These are phyloP conservation scores for Pampus argenteus DNA, from an alignment of 2,797 vertebrate genomes.

Conservation along the genomic window DNA sequence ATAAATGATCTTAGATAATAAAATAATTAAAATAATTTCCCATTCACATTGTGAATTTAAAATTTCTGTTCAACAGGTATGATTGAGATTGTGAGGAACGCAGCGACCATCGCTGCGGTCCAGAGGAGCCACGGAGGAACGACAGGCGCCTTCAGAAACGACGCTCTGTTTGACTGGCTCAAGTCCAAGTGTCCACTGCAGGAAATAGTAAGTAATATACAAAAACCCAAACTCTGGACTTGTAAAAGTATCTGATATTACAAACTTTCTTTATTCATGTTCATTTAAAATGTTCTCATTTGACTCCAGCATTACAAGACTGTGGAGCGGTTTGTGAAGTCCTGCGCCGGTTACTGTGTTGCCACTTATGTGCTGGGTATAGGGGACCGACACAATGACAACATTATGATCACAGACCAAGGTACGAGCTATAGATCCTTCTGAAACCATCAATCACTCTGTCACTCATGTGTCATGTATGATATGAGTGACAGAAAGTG, in stretches of 20 bases:
- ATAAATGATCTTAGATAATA: not conserved
- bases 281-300: conserved; percentile 1
- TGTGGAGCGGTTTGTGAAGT: conserved; percentile 85
- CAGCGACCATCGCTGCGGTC: conserved; percentile 82
- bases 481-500: not conserved
- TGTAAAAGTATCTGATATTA: too few relatives aligned
- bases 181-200: conserved; percentile 79
- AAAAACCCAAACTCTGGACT: not conserved
- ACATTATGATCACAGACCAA: conserved; percentile 88
- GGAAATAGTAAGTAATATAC: conserved; percentile 78
- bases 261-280: not conserved
- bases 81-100: conserved; percentile 86
- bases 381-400: conserved; percentile 89
- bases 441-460: not conserved
- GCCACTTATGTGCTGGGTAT: conserved; percentile 87
- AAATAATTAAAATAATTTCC: too few relatives aligned
- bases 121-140: conserved; percentile 80
- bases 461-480: not conserved
- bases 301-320: conserved; percentile 79
- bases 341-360: conserved; percentile 87
- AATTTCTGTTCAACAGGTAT: conserved; percentile 76
- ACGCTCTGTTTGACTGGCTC: conserved; percentile 86
- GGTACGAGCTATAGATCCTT: conserved; percentile 61
- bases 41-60: not conserved
- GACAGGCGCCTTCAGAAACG: conserved; percentile 80